Percentiles rank a stretch among this genome's conserved stretches.
Evolutionary conservation across 2,888 invertebrate species (phyloP).

Genomic region (Euspilapteryx auroguttella): DNA sequence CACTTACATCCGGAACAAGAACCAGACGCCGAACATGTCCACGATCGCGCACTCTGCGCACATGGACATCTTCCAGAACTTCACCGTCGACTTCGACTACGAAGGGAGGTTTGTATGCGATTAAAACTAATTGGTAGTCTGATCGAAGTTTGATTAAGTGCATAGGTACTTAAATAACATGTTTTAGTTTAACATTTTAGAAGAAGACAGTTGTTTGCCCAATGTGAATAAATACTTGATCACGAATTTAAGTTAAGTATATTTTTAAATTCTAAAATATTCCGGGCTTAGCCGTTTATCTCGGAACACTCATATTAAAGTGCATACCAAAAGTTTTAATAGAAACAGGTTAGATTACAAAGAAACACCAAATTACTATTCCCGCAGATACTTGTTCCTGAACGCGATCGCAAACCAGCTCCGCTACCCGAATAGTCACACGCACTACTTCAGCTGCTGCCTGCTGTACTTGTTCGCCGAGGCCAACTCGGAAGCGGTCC

Average conservation of each 20-base stretch:
- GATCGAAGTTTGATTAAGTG: neutral
- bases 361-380: too few relatives aligned
- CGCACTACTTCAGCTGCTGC: slow-evolving; percentile 99
- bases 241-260: too few relatives aligned
- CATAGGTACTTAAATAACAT: too few relatives aligned
- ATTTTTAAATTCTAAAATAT: too few relatives aligned
- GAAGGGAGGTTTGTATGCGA: slow-evolving; percentile 71
- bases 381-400: slow-evolving; percentile 85
- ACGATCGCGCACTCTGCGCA: slow-evolving; percentile 98
- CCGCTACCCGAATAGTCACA: slow-evolving; percentile 98
- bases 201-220: too few relatives aligned
- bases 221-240: too few relatives aligned
- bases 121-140: neutral
- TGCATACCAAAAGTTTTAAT: too few relatives aligned
- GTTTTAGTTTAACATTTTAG: too few relatives aligned
- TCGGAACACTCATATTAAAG: too few relatives aligned
- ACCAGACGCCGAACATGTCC: slow-evolving; percentile 91
- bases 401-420: slow-evolving; percentile 99
- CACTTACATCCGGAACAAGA: slow-evolving; percentile 85
- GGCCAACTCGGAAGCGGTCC: slow-evolving; percentile 95
- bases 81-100: slow-evolving; percentile 96
- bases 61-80: slow-evolving; percentile 99
- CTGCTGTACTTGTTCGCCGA: slow-evolving; percentile 96
- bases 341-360: too few relatives aligned
- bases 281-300: too few relatives aligned